Evolutionary conservation across 1,140 invertebrate species (phyloP), one percentile per base, ranked within the genome.

Genomic region (Euura saliciscinereae): DNA sequence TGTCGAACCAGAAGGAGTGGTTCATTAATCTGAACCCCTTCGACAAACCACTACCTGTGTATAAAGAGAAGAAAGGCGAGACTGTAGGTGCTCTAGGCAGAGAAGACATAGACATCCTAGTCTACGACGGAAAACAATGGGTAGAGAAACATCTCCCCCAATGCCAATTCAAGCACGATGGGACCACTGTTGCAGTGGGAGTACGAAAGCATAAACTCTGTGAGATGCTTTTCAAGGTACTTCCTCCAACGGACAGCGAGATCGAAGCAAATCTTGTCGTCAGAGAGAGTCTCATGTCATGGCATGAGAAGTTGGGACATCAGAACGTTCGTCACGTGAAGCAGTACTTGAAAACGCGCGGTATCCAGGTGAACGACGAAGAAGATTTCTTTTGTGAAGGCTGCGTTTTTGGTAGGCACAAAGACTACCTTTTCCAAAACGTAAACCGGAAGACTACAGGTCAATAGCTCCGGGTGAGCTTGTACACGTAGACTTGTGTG

Each of bases 401-500:
- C 28, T 28, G 28, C 28, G 28, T 28, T 28, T 28, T 28, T 1
- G 28, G 85, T 44, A 88, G 75, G 80, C 82, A 65, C 80, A 84
- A 72, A 11, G 82, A 51, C 71, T 75, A 43, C 73, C 79, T 0
- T 86, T 85, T 74, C 42, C 68, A 69, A 51, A 76, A 67, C 65
- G 68, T 46, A 74, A 43, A n/a, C 77, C 79, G 69, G 75, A 82
- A 45, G 70, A 70, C 0, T 65, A 45, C 51, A 77, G 43, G 45
- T 73, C 73, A 43, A 77, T 74, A 4, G 73, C 73, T 68, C 64
- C 76, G 43, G 82, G 84, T 70, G 84, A 88, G 70, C 45, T 87
- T 10, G 82, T 89, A 59, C 85, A 88, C 75, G 77, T 76, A 6
- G 87, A 90, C 80, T 75, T 87, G 0, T 86, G 85, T 72, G 87